phyloP scores from a whole-genome alignment of 2,888 invertebrate genomes.

The Neoaliturus tenellus region DNA sequence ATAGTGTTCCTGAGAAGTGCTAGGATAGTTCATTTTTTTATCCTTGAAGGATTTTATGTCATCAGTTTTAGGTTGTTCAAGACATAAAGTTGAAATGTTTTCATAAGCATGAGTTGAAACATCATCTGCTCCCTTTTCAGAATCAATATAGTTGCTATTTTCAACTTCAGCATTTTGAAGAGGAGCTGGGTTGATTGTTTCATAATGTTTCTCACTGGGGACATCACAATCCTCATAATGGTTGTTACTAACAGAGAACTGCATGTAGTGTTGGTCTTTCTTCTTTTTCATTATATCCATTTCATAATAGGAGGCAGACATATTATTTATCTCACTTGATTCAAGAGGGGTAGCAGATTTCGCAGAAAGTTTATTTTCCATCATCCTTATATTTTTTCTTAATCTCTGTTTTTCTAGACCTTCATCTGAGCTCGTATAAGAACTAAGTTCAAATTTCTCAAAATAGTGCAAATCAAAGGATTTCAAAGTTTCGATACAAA shows the following conservation, averaged over 20 bases:
- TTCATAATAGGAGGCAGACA: not conserved
- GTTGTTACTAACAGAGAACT: not conserved
- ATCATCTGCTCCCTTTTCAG: not conserved
- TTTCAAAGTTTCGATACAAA: not conserved
- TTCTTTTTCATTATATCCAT: not conserved
- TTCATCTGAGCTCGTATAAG: not conserved
- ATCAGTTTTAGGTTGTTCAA: not conserved
- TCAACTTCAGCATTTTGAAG: not conserved
- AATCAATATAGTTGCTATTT: not conserved
- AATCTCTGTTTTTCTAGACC: too few species aligned
- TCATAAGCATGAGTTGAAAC: not conserved
- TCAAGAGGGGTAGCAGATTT: not conserved
- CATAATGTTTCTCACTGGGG: not conserved
- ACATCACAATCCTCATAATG: not conserved
- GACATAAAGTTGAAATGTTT: not conserved
- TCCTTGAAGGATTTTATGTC: not conserved
- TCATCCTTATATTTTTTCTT: too few species aligned
- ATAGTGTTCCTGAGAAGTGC: not conserved
- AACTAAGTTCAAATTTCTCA: not conserved
- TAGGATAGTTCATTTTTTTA: not conserved
- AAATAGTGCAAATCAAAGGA: slow-evolving; percentile 1
- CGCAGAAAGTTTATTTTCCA: too few species aligned
- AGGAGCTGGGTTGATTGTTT: too few species aligned
- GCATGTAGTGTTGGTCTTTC: not conserved
- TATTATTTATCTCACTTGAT: not conserved